Evolutionary conservation across 2,888 invertebrate species (phyloP).

Genomic region (Tuta absoluta): DNA sequence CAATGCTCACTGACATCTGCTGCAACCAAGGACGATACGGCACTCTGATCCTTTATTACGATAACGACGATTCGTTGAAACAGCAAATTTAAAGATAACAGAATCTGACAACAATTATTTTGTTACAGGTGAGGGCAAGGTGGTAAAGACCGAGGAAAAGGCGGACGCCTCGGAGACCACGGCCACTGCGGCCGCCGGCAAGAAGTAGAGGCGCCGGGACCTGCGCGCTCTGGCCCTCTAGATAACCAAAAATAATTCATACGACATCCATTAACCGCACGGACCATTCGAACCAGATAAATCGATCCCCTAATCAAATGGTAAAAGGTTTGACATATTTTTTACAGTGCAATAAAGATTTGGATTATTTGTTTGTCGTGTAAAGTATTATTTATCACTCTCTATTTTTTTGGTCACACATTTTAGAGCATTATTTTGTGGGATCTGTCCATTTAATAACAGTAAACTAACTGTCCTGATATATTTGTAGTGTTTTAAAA

Average conservation of each 20-base stretch:
- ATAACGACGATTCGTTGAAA: no score
- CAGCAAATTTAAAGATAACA: no score
- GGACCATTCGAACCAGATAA: background rate
- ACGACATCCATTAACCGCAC: background rate
- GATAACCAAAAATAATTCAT: conserved; percentile 12
- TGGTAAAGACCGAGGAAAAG: conserved; percentile 77
- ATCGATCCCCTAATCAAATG: background rate
- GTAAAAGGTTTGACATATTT: conserved; percentile 10
- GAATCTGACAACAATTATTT: background rate
- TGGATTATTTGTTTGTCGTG: conserved; percentile 38
- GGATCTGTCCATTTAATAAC: conserved; percentile 66
- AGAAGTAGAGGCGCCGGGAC: conserved; percentile 52
- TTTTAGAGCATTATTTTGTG: conserved; percentile 49
- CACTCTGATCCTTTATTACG: conserved; percentile 48
- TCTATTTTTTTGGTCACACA: conserved; percentile 54
- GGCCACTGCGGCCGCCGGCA: conserved; percentile 39
- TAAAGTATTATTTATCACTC: conserved; percentile 39
- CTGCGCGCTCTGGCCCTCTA: background rate
- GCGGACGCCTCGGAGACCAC: conserved; percentile 64
- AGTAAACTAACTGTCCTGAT: conserved; percentile 45
- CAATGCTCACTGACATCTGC: conserved; percentile 27
- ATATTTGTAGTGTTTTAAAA: conserved; percentile 47
- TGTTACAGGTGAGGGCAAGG: conserved; percentile 71
- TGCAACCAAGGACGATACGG: conserved; percentile 45
- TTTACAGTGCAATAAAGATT: conserved; percentile 29